These are phyloP conservation scores for Mormyrus proboscirostris DNA, from an alignment of 2,797 vertebrate genomes.

Conservation along the genomic window DNA sequence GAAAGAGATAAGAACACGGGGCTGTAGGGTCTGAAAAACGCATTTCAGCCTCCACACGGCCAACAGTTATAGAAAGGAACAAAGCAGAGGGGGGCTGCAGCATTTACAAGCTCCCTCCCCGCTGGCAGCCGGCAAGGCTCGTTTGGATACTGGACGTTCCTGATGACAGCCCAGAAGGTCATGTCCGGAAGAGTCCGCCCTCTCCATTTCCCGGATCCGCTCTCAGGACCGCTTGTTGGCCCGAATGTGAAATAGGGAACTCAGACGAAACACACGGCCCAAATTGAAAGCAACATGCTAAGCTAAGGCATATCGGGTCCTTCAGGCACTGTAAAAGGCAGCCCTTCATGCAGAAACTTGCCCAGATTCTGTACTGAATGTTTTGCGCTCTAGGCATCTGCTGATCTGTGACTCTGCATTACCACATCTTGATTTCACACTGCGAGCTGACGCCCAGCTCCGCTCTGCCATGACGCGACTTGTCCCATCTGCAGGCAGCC, in stretches of 20 bases:
- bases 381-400: background rate
- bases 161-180: background rate
- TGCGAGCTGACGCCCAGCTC: background rate
- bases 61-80: background rate
- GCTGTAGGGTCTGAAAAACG: background rate
- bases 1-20: background rate
- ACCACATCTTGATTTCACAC: background rate
- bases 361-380: background rate
- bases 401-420: background rate
- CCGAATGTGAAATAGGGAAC: background rate
- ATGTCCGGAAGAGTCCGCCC: background rate
- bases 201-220: background rate
- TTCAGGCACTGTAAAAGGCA: background rate
- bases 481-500: background rate
- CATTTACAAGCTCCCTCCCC: background rate
- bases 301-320: background rate
- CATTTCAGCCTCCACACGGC: background rate
- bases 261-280: background rate
- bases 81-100: background rate
- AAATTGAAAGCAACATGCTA: background rate
- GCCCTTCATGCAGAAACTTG: background rate
- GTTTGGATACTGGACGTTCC: background rate
- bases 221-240: background rate
- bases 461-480: background rate
- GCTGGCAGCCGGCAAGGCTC: background rate